A percentile compares a stretch with the other conserved stretches of the same genome.
These are phyloP conservation scores for Eclectus roratus DNA, from an alignment of 2,113 vertebrate genomes.

Conservation along the genomic window DNA sequence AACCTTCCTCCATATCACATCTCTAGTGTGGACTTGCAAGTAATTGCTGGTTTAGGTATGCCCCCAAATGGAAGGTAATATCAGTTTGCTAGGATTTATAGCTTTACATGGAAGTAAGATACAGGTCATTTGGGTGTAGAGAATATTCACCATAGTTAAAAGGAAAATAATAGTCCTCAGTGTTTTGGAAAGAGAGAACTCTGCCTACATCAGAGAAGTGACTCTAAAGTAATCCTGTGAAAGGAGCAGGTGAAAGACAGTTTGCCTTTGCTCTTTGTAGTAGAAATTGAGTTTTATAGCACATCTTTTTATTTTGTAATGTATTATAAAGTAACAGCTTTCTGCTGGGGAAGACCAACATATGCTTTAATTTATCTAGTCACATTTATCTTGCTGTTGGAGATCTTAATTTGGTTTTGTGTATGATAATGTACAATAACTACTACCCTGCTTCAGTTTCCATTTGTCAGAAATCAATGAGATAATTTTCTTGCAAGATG, in stretches of 20 bases:
- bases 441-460: background rate
- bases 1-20: too few species aligned
- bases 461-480: background rate
- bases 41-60: background rate
- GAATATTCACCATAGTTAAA: background rate
- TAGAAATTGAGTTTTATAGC: background rate
- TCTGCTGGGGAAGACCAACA: background rate
- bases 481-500: background rate
- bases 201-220: background rate
- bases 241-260: background rate
- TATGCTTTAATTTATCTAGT: background rate
- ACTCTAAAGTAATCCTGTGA: background rate
- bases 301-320: background rate
- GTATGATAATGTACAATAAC: background rate
- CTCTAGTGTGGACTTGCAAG: accelerated
- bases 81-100: background rate
- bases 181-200: background rate
- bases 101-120: background rate
- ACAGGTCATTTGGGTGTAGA: background rate
- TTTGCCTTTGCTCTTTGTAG: background rate
- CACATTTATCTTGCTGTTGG: background rate
- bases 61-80: background rate
- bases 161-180: background rate
- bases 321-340: background rate
- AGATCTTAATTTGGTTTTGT: background rate